These are phyloP conservation scores for Cairina moschata DNA, from an alignment of 2,113 vertebrate species.

Conservation along the genomic window DNA sequence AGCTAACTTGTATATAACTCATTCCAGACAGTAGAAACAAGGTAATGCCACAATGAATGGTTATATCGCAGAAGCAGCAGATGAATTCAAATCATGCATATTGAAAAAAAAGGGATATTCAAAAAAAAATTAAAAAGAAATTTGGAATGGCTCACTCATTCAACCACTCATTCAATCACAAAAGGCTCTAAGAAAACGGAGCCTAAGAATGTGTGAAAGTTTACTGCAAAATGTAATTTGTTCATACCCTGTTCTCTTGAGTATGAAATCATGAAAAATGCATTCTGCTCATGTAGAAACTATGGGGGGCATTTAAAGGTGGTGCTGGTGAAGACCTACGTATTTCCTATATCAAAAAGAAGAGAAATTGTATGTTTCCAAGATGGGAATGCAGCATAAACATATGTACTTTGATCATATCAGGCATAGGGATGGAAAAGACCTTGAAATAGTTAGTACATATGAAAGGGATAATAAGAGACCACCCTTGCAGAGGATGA, in stretches of 20 bases:
- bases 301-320: not conserved
- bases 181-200: not conserved
- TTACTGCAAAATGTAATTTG: not conserved
- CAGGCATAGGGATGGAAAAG: not conserved
- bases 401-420: constrained; percentile 19
- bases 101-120: not conserved
- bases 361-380: not conserved
- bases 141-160: not conserved
- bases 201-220: not conserved
- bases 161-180: not conserved
- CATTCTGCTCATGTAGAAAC: not conserved
- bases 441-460: constrained; percentile 23
- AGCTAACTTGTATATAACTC: not conserved
- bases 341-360: not conserved
- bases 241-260: not conserved
- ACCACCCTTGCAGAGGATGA: not conserved
- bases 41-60: not conserved
- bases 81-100: not conserved
- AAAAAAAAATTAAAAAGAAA: not conserved
- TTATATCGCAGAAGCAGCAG: not conserved
- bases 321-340: not conserved
- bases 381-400: not conserved
- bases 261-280: not conserved
- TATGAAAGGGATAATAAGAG: constrained; percentile 7
- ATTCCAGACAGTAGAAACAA: not conserved